Evolutionary conservation across 2,113 vertebrate genomes (phyloP).

Genomic region (Cyanoramphus novaezelandiae): DNA sequence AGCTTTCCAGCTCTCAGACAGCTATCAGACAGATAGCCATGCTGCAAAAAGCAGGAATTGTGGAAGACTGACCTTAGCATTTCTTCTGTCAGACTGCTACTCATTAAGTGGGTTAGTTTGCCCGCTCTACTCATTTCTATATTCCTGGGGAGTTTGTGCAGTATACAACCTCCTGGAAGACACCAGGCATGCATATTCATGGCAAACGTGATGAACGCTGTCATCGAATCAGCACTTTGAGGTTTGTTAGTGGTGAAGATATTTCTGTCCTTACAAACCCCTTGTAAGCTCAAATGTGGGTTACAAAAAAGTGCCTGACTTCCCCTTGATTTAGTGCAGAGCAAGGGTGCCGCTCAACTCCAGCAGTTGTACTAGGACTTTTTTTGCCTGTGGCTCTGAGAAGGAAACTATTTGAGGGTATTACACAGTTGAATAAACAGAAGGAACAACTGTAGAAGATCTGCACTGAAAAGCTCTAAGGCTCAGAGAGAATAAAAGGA

Average conservation of each 20-base stretch:
- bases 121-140: background rate
- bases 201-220: background rate
- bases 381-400: slow-evolving; percentile 1
- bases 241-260: background rate
- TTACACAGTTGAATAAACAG: slow-evolving; percentile 61
- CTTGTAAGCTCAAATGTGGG: background rate
- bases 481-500: slow-evolving; percentile 39
- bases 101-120: background rate
- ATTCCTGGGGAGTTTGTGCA: background rate
- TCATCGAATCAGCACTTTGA: background rate
- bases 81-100: background rate
- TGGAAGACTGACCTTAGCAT: background rate
- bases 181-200: background rate
- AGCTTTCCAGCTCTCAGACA: background rate
- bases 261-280: background rate
- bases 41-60: background rate
- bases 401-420: slow-evolving; percentile 24
- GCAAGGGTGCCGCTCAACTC: background rate
- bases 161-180: background rate
- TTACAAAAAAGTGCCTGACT: background rate
- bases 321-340: background rate
- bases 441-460: slow-evolving; percentile 18
- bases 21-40: background rate
- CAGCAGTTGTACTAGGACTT: background rate
- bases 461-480: slow-evolving; percentile 6